These are phyloP conservation scores for Chroicocephalus ridibundus DNA, from an alignment of 2,113 vertebrate species.

Conservation along the genomic window DNA sequence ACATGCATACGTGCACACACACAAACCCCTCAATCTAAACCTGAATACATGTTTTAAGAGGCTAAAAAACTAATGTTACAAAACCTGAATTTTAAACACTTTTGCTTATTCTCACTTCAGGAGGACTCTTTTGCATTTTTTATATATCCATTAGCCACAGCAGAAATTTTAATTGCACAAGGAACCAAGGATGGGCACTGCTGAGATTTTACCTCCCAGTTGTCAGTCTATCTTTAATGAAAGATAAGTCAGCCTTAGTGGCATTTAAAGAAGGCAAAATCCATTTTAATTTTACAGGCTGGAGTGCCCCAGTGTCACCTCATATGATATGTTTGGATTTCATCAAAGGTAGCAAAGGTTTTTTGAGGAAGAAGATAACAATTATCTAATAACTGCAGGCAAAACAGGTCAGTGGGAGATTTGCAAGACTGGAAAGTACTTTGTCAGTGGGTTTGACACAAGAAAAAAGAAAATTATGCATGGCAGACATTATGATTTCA, in stretches of 20 bases:
- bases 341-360: neutral
- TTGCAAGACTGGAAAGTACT: neutral
- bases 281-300: neutral
- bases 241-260: neutral
- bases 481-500: neutral
- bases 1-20: accelerated
- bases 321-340: neutral
- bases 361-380: neutral
- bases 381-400: neutral
- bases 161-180: neutral
- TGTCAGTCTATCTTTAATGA: neutral
- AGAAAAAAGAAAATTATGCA: neutral
- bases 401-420: neutral
- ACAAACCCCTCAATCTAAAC: neutral
- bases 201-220: neutral
- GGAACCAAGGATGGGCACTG: neutral
- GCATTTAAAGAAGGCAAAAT: neutral
- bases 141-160: neutral
- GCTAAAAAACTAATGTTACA: neutral
- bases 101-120: neutral
- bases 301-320: neutral
- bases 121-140: neutral
- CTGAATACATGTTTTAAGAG: neutral
- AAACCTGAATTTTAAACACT: neutral
- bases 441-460: neutral